phyloP scores from a whole-genome alignment of 2,113 vertebrate genomes.

The Ornithorhynchus anatinus region DNA sequence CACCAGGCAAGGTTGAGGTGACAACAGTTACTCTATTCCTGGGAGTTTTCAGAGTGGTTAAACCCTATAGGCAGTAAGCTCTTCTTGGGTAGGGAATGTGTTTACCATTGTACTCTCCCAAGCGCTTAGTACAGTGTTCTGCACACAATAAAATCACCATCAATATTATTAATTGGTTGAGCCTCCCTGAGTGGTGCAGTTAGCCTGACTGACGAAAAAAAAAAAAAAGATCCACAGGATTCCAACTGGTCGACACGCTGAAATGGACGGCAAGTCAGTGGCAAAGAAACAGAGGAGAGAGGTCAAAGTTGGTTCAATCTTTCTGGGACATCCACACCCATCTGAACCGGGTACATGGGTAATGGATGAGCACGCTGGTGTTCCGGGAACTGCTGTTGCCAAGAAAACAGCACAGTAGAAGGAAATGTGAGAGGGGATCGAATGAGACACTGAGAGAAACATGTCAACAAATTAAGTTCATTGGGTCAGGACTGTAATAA shows the following conservation, averaged over 20 bases:
- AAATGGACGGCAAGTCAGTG: conserved; percentile 69
- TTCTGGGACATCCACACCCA: conserved; percentile 70
- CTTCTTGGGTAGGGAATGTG: too few relatives aligned
- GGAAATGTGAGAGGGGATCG: conserved; percentile 71
- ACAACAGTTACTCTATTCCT: conserved; percentile 65
- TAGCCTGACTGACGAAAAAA: conserved; percentile 76
- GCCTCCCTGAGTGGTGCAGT: conserved; percentile 76
- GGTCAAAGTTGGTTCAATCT: conserved; percentile 77
- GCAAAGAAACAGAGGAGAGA: conserved; percentile 66
- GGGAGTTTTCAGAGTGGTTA: conserved; percentile 83
- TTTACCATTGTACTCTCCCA: too few relatives aligned
- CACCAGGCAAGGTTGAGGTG: conserved; percentile 69
- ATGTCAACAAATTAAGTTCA: conserved; percentile 81
- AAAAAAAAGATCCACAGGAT: conserved; percentile 70
- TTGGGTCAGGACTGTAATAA: conserved; percentile 76
- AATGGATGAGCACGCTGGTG: conserved; percentile 64
- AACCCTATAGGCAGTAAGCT: too few relatives aligned
- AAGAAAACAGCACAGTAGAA: conserved; percentile 72
- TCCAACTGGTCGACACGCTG: conserved; percentile 75
- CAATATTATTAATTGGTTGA: too few relatives aligned
- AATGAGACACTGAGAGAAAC: conserved; percentile 66
- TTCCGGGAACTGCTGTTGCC: conserved; percentile 70
- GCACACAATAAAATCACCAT: too few relatives aligned
- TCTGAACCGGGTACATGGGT: conserved; percentile 68
- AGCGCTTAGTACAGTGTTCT: too few relatives aligned